Percentiles rank a stretch among this genome's conserved stretches.
These are phyloP conservation scores for Orussus abietinus DNA, from an alignment of 1,140 invertebrate species.

Conservation along the genomic window DNA sequence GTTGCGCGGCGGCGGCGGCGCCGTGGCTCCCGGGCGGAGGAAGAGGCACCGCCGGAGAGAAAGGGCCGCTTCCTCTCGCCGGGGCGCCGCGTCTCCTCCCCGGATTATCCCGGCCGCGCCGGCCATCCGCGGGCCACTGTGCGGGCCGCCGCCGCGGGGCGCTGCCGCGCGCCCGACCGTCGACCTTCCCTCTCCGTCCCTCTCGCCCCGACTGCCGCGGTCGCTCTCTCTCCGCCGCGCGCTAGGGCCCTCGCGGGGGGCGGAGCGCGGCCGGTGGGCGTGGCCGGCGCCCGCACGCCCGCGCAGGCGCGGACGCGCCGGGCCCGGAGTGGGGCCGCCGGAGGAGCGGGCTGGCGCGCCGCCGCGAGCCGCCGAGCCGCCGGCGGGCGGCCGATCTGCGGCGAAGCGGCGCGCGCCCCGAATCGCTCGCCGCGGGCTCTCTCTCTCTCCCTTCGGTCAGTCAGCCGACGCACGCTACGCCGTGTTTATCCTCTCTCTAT, in stretches of 20 bases:
- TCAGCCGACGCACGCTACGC: slow-evolving; percentile 42
- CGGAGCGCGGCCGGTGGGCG: too few relatives aligned
- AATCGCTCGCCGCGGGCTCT: slow-evolving; percentile 1
- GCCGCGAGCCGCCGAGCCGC: slow-evolving; percentile 2
- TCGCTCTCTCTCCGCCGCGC: too few relatives aligned
- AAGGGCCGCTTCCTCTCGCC: neutral
- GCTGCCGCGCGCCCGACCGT: neutral
- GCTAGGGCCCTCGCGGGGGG: too few relatives aligned
- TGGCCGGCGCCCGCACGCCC: too few relatives aligned
- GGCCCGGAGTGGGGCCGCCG: too few relatives aligned
- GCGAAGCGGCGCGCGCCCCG: neutral
- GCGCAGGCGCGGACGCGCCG: too few relatives aligned
- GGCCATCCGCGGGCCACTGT: slow-evolving; percentile 40
- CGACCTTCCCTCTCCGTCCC: too few relatives aligned
- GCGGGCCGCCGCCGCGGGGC: too few relatives aligned
- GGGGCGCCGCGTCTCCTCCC: neutral
- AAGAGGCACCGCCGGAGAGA: too few relatives aligned
- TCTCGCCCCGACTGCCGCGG: too few relatives aligned
- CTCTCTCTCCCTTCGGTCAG: slow-evolving; percentile 32
- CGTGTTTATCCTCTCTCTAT: slow-evolving; percentile 47
- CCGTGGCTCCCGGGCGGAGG: slow-evolving; percentile 10
- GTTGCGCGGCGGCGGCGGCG: slow-evolving; percentile 5
- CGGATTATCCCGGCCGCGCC: slow-evolving; percentile 39
- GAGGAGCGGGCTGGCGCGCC: neutral
- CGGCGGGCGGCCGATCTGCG: too few relatives aligned